phyloP scores from a whole-genome alignment of 2,888 invertebrate species.

The Furcula furcula region DNA sequence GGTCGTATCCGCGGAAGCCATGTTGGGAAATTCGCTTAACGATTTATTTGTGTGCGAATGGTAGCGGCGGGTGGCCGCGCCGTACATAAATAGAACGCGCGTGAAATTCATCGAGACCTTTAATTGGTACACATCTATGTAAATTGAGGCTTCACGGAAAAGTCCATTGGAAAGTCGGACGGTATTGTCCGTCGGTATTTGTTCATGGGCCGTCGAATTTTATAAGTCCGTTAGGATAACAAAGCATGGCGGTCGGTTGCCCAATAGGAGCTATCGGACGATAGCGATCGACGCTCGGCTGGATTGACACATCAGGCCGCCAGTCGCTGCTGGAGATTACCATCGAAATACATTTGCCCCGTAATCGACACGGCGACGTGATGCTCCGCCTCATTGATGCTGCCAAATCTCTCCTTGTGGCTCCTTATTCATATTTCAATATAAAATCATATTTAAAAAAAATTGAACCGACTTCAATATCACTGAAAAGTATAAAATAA shows the following conservation, averaged over 20 bases:
- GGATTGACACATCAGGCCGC: slow-evolving; percentile 79
- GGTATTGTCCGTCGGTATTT: slow-evolving; percentile 47
- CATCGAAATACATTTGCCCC: slow-evolving; percentile 67
- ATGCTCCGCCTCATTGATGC: slow-evolving; percentile 55
- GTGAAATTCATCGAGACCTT: slow-evolving; percentile 45
- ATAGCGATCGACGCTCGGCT: slow-evolving; percentile 63
- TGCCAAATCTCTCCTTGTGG: slow-evolving; percentile 49
- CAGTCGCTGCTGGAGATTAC: slow-evolving; percentile 63
- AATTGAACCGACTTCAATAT: too few species aligned
- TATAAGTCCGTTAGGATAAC: slow-evolving; percentile 73
- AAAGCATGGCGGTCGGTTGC: slow-evolving; percentile 73
- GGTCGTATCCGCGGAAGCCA: slow-evolving; percentile 64
- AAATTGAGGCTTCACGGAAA: slow-evolving; percentile 31
- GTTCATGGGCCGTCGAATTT: slow-evolving; percentile 61
- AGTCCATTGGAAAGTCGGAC: slow-evolving; percentile 43
- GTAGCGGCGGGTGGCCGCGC: slow-evolving; percentile 44
- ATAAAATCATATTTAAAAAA: too few species aligned
- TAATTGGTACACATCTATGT: slow-evolving; percentile 35
- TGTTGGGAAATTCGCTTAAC: slow-evolving; percentile 73
- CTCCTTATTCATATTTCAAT: slow-evolving; percentile 10
- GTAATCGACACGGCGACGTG: slow-evolving; percentile 70
- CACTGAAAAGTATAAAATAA: too few species aligned
- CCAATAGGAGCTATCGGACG: slow-evolving; percentile 72
- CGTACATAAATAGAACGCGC: slow-evolving; percentile 44
- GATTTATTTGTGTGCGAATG: slow-evolving; percentile 69